These are phyloP conservation scores for Entelurus aequoreus DNA, from an alignment of 2,113 vertebrate genomes.

Conservation along the genomic window DNA sequence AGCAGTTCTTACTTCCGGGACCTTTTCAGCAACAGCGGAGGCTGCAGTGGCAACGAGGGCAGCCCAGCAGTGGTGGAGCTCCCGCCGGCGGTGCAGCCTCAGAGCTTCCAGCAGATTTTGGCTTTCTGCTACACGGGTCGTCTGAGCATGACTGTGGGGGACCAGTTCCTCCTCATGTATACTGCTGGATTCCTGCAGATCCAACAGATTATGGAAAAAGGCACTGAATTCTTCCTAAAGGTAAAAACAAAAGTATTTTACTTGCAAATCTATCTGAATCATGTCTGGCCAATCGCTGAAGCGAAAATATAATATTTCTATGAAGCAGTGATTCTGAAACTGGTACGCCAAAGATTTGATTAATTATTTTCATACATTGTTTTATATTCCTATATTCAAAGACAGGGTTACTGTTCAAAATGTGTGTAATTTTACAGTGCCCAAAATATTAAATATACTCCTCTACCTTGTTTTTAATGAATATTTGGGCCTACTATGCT, in stretches of 20 bases:
- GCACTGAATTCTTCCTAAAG: conserved; percentile 97
- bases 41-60: conserved; percentile 74
- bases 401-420: too few species aligned
- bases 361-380: too few species aligned
- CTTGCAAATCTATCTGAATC: not conserved
- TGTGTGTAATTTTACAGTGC: too few species aligned
- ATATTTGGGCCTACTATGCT: too few species aligned
- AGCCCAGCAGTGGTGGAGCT: conserved; percentile 85
- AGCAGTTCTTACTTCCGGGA: conserved; percentile 98
- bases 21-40: conserved; percentile 86
- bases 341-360: too few species aligned
- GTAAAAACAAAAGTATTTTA: conserved; percentile 58
- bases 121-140: conserved; percentile 94
- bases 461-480: too few species aligned
- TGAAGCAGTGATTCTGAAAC: too few species aligned
- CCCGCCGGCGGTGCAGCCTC: conserved; percentile 87
- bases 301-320: not conserved
- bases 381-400: too few species aligned
- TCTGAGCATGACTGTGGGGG: conserved; percentile 95
- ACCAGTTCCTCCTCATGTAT: conserved; percentile 97
- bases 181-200: conserved; percentile 97
- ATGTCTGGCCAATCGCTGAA: not conserved
- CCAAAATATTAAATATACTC: too few species aligned
- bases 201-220: conserved; percentile 98
- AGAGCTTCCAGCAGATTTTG: conserved; percentile 97